Base-by-base conservation (phyloP, 2,113 vertebrate genomes). In the Pluvianellus socialis region DNA sequence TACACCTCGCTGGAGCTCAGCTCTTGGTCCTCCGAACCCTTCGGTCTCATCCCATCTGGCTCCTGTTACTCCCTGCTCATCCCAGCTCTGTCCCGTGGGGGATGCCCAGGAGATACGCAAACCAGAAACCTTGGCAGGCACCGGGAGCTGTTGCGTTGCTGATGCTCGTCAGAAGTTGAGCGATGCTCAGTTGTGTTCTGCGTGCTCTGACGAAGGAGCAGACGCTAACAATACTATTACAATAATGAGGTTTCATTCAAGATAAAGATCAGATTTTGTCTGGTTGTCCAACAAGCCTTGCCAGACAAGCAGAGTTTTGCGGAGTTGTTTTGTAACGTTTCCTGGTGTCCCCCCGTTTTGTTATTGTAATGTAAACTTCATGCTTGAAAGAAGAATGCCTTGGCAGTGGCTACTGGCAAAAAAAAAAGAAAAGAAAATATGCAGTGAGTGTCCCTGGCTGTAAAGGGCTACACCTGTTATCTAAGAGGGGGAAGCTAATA, bases 381-480 rank as follows among this genome's bases (percentile, higher is more conserved):
- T 47, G 67, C 71, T 89, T 3, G 7, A 47, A 32, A 93, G 88
- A 68, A 87, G 88, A 86, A 70, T 63, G 63, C n/a, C 88, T 92
- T 92, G 86, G 90, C 88, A 92, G 3, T 9, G 47, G 75, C 79
- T 86, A 5, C 90, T 82, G 88, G 73, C 56, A 55, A 19, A 71
- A 32, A 32, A n/a, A 40, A 24, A 35, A 24, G 30, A 44, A 32
- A 49, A 23, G 21, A 44, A 44, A 49, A 23, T 23, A 27, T 21
- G 49, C 80, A 24, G 40, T 0, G 14, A 49, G 73, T 9, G 53
- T 59, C 65, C 76, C 88, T 89, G 92, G 62, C 87, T 89, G 70
- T 14, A 47, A 75, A 90, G 95, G 59, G 61, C 93, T 96, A 24
- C 95, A 94, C 93, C 92, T 96, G 95, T 94, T 88, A 75, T 1